These are phyloP conservation scores for Antheraea assamensis DNA, from an alignment of 2,888 invertebrate genomes.

Conservation along the genomic window DNA sequence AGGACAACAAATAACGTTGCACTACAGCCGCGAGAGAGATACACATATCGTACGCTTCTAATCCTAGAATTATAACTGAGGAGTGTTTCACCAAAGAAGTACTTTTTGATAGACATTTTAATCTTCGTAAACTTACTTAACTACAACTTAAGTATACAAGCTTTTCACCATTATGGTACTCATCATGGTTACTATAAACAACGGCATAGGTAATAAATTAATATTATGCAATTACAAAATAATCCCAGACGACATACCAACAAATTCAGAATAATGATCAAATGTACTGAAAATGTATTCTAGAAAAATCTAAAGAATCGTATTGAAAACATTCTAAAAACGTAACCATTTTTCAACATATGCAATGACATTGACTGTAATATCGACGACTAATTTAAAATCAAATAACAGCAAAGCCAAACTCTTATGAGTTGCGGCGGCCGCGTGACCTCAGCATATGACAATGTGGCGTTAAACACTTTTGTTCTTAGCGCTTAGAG, in stretches of 20 bases:
- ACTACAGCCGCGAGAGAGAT: not conserved
- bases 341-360: not conserved
- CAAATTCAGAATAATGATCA: not conserved
- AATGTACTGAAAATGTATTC: not conserved
- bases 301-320: not conserved
- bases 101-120: not conserved
- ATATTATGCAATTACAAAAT: not conserved
- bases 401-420: conserved; percentile 17
- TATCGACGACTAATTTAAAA: conserved; percentile 26
- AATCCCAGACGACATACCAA: not conserved
- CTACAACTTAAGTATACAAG: too few relatives aligned
- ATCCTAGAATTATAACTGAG: not conserved
- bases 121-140: not conserved
- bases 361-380: conserved; percentile 15
- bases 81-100: not conserved
- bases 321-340: not conserved
- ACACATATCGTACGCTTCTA: not conserved
- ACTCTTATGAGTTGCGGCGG: conserved; percentile 29
- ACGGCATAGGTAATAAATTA: not conserved
- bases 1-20: not conserved
- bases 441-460: conserved; percentile 55
- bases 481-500: conserved; percentile 64
- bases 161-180: too few relatives aligned
- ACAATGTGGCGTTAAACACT: conserved; percentile 66
- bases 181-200: too few relatives aligned